A percentile compares a stretch with the other conserved stretches of the same genome.
Conservation (phyloP, 2,797 vertebrate species). For the Tapirus indicus region DNA sequence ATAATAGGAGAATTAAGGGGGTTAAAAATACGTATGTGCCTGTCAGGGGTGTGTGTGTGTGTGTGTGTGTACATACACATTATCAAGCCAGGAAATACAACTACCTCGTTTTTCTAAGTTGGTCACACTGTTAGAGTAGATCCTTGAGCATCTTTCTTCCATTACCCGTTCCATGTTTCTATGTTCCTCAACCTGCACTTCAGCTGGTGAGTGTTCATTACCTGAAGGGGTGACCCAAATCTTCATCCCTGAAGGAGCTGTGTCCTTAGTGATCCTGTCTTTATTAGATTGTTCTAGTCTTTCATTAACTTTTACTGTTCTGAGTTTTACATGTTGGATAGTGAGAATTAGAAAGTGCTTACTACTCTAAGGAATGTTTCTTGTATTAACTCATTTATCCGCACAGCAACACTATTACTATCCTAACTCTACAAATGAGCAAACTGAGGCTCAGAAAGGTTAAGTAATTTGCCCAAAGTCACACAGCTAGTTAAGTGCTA, state of each 20-base stretch:
- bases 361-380: background rate
- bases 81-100: background rate
- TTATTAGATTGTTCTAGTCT: background rate
- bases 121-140: background rate
- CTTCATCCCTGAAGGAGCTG: background rate
- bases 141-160: background rate
- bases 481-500: background rate
- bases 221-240: background rate
- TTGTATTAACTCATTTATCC: background rate
- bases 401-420: background rate
- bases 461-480: background rate
- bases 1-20: background rate
- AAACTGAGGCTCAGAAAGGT: background rate
- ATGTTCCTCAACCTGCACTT: background rate
- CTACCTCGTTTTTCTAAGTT: background rate
- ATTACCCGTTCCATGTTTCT: background rate
- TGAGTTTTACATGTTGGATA: background rate
- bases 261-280: background rate
- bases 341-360: background rate
- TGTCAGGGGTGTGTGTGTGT: background rate
- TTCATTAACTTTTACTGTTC: background rate
- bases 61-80: background rate
- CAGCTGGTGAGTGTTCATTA: background rate
- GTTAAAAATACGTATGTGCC: accelerated
- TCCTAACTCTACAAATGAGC: background rate